These are phyloP conservation scores for Stichopus horrens DNA, from an alignment of 53 echinoderm and acorn worm genomes.

Conservation along the genomic window DNA sequence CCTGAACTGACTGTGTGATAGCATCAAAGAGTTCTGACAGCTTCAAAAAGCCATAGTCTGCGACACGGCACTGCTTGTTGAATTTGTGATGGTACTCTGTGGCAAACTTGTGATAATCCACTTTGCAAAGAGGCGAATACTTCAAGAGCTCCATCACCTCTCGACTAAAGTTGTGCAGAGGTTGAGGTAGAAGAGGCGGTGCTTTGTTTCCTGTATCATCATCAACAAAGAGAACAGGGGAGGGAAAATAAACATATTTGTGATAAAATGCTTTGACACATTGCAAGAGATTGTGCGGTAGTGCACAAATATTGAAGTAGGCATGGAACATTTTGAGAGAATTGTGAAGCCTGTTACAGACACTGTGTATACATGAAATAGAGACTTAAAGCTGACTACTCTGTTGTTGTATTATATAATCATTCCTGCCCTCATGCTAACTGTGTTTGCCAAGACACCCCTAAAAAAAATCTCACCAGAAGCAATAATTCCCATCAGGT, in stretches of 20 bases:
- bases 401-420: too few relatives aligned
- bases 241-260: neutral
- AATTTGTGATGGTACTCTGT: constrained; percentile 97
- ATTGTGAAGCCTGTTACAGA: too few relatives aligned
- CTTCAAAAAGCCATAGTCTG: constrained; percentile 95
- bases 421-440: too few relatives aligned
- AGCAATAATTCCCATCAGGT: too few relatives aligned
- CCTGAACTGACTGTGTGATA: constrained; percentile 89
- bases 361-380: too few relatives aligned
- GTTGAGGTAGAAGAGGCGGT: constrained; percentile 80
- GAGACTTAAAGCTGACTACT: too few relatives aligned
- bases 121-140: constrained; percentile 72
- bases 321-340: too few relatives aligned
- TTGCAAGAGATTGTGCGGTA: too few relatives aligned
- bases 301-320: too few relatives aligned
- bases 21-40: constrained; percentile 93
- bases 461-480: too few relatives aligned
- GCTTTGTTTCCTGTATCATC: constrained; percentile 52
- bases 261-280: too few relatives aligned
- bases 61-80: constrained; percentile 94
- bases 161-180: constrained; percentile 89
- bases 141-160: constrained; percentile 95
- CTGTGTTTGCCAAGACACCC: too few relatives aligned
- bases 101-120: constrained; percentile 89
- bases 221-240: neutral